Percentiles rank a stretch among this genome's conserved stretches.
These are phyloP conservation scores for Camponotus fellah DNA, from an alignment of 2,888 invertebrate genomes.

Conservation along the genomic window DNA sequence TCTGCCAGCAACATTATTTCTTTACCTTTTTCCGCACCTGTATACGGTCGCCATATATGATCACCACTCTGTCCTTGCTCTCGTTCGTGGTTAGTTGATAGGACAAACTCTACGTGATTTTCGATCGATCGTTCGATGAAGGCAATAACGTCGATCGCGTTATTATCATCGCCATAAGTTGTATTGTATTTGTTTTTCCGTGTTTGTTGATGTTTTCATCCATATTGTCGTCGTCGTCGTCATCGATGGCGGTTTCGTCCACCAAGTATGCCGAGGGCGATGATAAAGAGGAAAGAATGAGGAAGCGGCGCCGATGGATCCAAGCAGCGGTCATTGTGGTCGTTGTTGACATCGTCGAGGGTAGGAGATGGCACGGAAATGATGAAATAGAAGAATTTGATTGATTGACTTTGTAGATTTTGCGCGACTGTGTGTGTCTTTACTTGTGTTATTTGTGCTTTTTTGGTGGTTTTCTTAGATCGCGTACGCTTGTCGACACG, in stretches of 20 bases:
- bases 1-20: constrained; percentile 71
- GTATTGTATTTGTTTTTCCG: constrained; percentile 11
- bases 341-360: constrained; percentile 59
- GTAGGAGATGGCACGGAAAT: constrained; percentile 82
- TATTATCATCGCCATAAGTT: constrained; percentile 48
- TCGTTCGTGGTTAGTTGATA: constrained; percentile 86
- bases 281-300: constrained; percentile 55
- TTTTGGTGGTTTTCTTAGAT: constrained; percentile 54
- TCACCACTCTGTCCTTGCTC: constrained; percentile 87
- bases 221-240: constrained; percentile 58
- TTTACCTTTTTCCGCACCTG: constrained; percentile 87
- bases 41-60: constrained; percentile 87
- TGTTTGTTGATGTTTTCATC: constrained; percentile 46
- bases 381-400: constrained; percentile 85
- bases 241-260: constrained; percentile 50
- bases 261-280: constrained; percentile 52
- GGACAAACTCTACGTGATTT: constrained; percentile 84
- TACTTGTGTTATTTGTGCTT: constrained; percentile 66
- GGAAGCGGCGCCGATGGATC: constrained; percentile 52
- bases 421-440: constrained; percentile 70
- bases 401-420: constrained; percentile 80
- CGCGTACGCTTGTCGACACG: constrained; percentile 41
- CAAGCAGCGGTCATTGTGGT: constrained; percentile 61
- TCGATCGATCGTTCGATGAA: constrained; percentile 39
- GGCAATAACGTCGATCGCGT: constrained; percentile 53